Evolutionary conservation across 2,888 invertebrate genomes (phyloP), one percentile per base, ranked within the genome.

Genomic region (Hypolimnas misippus): DNA sequence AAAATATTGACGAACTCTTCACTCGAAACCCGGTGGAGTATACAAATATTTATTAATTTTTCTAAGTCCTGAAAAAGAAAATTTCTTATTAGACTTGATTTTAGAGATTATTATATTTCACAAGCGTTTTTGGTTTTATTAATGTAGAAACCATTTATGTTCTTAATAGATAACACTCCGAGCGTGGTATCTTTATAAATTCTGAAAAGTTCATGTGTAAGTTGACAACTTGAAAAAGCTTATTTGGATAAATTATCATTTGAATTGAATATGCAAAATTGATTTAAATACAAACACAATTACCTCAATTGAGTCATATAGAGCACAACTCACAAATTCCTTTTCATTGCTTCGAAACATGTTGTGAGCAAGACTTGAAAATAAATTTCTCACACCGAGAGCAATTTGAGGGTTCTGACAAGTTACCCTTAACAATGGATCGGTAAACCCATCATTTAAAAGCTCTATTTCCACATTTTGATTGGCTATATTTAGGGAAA

Each of bases 341-440:
- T 71, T 75, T 3, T 68, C 73, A 1, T 58, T 60, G 49, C 63
- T 69, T 5, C 65, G 61, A 65, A 75, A 77, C 35, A 79, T 70
- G 44, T 73, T 70, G 67, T 84, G 78, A 16, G 86, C 66, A 31
- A 89, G 63, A 57, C 76, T 75, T 0, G 84, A 77, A 33, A 87
- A 80, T 60, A 86, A 87, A 63, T 84, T 84, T 29, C 85, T 78
- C 1, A 90, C 70, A 69, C 81, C 72, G 6, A 76, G 70, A 25
- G 81, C 79, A 38, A 79, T 66, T 44, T 72, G 69, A 5, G 78
- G 44, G 74, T 87, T 80, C 2, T 51, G 38, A 66, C 86, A 72
- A 0, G 77, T 71, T 0, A 91, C 60, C 66, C 76, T 85, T 10
- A 91, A 55, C 6, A 77, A 25, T 0, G 81, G 78, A 14, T 66